These are phyloP conservation scores for Corythaeola cristata DNA, from an alignment of 2,113 vertebrate species.

Conservation along the genomic window DNA sequence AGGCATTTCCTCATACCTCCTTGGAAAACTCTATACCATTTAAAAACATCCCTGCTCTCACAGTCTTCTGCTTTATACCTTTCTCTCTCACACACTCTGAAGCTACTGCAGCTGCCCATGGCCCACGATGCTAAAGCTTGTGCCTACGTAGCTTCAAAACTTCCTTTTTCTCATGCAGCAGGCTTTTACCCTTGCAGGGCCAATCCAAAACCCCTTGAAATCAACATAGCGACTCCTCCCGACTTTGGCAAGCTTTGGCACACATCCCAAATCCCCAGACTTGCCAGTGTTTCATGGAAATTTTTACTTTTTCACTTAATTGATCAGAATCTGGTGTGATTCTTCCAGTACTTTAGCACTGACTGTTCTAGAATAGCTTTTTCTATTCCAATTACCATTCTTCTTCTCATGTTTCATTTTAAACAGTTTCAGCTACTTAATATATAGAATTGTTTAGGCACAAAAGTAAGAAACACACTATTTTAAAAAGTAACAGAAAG, in stretches of 20 bases:
- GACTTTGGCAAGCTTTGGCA: not conserved
- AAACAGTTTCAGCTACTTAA: not conserved
- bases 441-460: not conserved
- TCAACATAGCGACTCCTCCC: rapidly evolving
- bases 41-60: not conserved
- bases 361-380: not conserved
- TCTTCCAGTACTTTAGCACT: not conserved
- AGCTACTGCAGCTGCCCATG: not conserved
- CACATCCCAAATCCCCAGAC: not conserved
- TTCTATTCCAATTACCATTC: not conserved
- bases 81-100: not conserved
- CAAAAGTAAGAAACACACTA: not conserved
- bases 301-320: not conserved
- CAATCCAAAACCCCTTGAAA: not conserved
- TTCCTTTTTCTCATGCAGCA: not conserved
- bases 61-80: not conserved
- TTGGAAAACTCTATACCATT: not conserved
- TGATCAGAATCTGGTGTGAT: not conserved
- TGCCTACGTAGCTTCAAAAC: not conserved
- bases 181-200: not conserved
- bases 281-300: not conserved
- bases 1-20: slow-evolving; percentile 18
- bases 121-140: not conserved
- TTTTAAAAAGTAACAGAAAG: slow-evolving; percentile 24
- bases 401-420: slow-evolving; percentile 13